phyloP scores from a whole-genome alignment of 2,113 vertebrate species.

The Vulpes ferrilata region DNA sequence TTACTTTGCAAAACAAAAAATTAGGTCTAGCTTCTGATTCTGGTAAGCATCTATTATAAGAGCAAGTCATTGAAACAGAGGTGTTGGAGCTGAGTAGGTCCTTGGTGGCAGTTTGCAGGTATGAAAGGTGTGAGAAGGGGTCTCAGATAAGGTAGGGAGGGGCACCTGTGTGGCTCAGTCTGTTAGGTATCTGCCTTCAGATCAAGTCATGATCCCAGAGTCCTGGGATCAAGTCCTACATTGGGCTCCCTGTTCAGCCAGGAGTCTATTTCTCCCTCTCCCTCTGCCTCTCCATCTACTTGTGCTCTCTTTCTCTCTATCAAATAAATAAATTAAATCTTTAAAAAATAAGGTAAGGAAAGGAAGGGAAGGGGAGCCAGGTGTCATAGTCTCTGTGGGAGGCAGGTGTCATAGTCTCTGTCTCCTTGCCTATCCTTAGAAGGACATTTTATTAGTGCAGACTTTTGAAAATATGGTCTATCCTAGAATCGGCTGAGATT shows the following conservation, averaged over 20 bases:
- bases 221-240: neutral
- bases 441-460: neutral
- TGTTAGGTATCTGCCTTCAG: neutral
- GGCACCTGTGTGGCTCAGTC: neutral
- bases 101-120: neutral
- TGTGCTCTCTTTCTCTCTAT: neutral
- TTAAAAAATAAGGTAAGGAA: neutral
- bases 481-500: conserved; percentile 12
- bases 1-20: conserved; percentile 26
- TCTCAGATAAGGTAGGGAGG: neutral
- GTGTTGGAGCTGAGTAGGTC: neutral
- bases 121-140: neutral
- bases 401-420: neutral
- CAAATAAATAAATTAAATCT: neutral
- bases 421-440: neutral
- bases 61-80: neutral
- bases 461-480: neutral
- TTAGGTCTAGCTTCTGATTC: neutral
- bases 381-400: too few species aligned
- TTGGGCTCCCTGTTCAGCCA: neutral
- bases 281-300: neutral
- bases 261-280: neutral
- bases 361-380: neutral
- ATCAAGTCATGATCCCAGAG: neutral
- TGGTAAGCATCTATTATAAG: neutral